Conservation (phyloP, 2,113 vertebrate genomes). For the Pluvianellus socialis region DNA sequence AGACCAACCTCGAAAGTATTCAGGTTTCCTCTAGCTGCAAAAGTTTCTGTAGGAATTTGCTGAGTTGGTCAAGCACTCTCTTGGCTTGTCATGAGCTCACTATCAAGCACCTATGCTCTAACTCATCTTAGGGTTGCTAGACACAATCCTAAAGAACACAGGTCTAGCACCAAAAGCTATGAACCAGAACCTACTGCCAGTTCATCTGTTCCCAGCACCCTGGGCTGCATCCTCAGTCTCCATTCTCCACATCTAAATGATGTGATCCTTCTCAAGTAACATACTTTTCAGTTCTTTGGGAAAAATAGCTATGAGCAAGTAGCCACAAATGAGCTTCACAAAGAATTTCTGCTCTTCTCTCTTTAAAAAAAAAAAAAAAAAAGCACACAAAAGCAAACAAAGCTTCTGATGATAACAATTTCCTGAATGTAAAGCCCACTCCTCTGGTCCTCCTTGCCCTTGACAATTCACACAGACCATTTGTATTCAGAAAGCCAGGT, state of each 20-base stretch:
- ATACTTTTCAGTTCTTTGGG: neutral
- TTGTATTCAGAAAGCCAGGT: constrained; percentile 31
- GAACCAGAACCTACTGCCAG: neutral
- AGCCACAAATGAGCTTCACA: neutral
- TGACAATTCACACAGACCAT: neutral
- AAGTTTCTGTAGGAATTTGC: neutral
- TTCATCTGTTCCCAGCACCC: neutral
- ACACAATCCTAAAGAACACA: neutral
- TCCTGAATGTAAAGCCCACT: neutral
- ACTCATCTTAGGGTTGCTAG: neutral
- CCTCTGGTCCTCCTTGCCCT: neutral
- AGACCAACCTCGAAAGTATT: neutral
- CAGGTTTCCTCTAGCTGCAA: neutral
- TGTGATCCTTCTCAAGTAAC: neutral
- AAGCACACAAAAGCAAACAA: neutral
- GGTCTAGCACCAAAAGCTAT: neutral
- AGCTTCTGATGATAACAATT: neutral
- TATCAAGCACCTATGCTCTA: neutral
- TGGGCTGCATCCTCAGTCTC: neutral
- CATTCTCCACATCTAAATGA: neutral
- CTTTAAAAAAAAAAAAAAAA: neutral
- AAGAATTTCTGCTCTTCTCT: neutral
- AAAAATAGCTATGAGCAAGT: neutral
- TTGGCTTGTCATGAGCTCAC: neutral
- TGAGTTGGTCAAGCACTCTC: neutral